phyloP scores from a whole-genome alignment of 2,113 vertebrate species.

The Notarius quadriscutis region DNA sequence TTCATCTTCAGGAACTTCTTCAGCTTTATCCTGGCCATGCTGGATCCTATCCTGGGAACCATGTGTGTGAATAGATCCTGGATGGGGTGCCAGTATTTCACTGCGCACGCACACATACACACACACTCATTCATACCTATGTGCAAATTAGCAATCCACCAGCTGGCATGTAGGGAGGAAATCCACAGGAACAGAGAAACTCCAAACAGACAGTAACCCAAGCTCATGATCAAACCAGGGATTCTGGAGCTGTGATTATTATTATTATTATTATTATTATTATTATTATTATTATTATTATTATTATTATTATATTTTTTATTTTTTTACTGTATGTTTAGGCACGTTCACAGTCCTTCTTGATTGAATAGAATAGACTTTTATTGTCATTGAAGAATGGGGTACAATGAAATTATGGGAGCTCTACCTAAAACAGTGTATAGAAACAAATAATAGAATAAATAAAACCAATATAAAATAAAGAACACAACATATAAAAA shows the following conservation, averaged over 20 bases:
- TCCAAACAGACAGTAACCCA: too few species aligned
- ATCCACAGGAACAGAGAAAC: not conserved
- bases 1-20: not conserved
- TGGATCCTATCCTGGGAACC: not conserved
- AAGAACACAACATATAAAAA: too few species aligned
- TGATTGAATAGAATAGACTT: not conserved
- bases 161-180: not conserved
- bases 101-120: not conserved
- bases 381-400: too few species aligned
- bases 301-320: too few species aligned
- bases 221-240: not conserved
- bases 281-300: too few species aligned
- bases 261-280: too few species aligned
- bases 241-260: not conserved
- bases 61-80: not conserved
- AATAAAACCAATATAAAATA: too few species aligned
- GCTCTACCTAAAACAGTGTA: too few species aligned
- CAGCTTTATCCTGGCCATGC: not conserved
- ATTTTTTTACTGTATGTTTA: not conserved
- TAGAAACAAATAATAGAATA: too few species aligned
- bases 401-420: too few species aligned
- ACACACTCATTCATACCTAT: not conserved
- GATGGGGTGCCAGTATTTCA: not conserved
- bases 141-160: not conserved
- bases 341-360: not conserved